phyloP scores from a whole-genome alignment of 2,888 invertebrate species.

The Muscina levida region DNA sequence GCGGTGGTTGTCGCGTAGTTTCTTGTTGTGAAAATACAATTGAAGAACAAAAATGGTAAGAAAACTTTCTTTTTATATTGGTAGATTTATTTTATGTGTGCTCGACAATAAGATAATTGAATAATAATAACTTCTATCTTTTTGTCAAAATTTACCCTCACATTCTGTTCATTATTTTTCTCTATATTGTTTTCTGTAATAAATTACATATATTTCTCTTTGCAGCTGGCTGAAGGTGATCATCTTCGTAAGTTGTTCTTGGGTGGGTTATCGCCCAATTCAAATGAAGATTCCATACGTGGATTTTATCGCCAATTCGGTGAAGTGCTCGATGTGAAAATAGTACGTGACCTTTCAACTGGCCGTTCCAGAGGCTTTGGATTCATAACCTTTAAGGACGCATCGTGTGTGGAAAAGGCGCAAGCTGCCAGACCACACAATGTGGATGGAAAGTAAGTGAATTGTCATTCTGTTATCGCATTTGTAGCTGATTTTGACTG shows the following conservation, averaged over 20 bases:
- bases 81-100: too few relatives aligned
- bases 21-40: too few relatives aligned
- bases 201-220: too few relatives aligned
- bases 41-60: too few relatives aligned
- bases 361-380: slow-evolving; percentile 77
- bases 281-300: slow-evolving; percentile 72
- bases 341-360: slow-evolving; percentile 76
- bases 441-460: slow-evolving; percentile 81
- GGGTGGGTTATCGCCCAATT: slow-evolving; percentile 75
- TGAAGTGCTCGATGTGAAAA: slow-evolving; percentile 74
- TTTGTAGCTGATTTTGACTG: too few relatives aligned
- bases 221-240: slow-evolving; percentile 69
- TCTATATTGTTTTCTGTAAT: slow-evolving; percentile 26
- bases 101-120: too few relatives aligned
- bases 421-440: slow-evolving; percentile 74
- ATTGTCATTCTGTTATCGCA: too few relatives aligned
- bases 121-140: too few relatives aligned
- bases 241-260: slow-evolving; percentile 77
- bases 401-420: slow-evolving; percentile 74
- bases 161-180: too few relatives aligned
- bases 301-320: slow-evolving; percentile 75
- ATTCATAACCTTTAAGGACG: slow-evolving; percentile 73
- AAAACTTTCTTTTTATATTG: too few relatives aligned
- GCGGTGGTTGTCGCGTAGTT: too few relatives aligned
- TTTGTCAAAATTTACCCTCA: too few relatives aligned